Evolutionary conservation across 2,797 vertebrate species (phyloP).

Genomic region (Sebastes minor): DNA sequence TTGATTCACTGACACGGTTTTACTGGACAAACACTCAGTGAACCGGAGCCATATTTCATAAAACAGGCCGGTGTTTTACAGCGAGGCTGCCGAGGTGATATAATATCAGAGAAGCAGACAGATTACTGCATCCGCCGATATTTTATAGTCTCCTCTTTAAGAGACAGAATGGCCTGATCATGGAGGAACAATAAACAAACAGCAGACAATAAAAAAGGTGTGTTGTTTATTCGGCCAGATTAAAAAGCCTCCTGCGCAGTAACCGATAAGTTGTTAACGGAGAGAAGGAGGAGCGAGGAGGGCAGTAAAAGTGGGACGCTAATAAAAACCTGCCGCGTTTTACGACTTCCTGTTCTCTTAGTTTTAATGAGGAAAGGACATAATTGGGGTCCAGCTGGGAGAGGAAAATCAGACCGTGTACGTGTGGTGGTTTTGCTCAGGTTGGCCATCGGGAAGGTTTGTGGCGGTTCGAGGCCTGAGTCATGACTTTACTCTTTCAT

Average conservation of each 20-base stretch:
- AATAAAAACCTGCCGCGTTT: conserved; percentile 57
- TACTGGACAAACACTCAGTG: conserved; percentile 57
- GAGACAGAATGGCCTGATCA: conserved; percentile 56
- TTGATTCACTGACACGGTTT: conserved; percentile 44
- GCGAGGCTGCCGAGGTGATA: conserved; percentile 36
- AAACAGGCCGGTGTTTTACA: conserved; percentile 34
- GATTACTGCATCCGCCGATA: conserved; percentile 26
- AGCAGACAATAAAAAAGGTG: conserved; percentile 49
- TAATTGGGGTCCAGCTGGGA: conserved; percentile 52
- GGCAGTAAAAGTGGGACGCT: conserved; percentile 43
- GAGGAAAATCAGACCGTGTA: background rate
- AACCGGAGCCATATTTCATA: conserved; percentile 52
- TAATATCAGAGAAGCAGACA: conserved; percentile 42
- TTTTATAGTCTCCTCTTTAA: conserved; percentile 60
- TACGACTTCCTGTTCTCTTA: conserved; percentile 48
- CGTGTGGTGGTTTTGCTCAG: background rate
- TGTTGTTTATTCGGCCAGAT: conserved; percentile 64
- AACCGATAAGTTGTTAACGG: conserved; percentile 25
- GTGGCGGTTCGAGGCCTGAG: background rate
- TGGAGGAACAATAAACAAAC: conserved; percentile 67
- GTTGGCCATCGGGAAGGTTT: background rate
- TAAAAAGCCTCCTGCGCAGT: conserved; percentile 54
- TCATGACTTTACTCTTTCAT: too few species aligned
- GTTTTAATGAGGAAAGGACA: conserved; percentile 58
- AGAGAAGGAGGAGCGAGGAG: conserved; percentile 22